Percentiles rank a stretch among this genome's conserved stretches.
These are phyloP conservation scores for Noctua fimbriata DNA, from an alignment of 2,888 invertebrate genomes.

Conservation along the genomic window DNA sequence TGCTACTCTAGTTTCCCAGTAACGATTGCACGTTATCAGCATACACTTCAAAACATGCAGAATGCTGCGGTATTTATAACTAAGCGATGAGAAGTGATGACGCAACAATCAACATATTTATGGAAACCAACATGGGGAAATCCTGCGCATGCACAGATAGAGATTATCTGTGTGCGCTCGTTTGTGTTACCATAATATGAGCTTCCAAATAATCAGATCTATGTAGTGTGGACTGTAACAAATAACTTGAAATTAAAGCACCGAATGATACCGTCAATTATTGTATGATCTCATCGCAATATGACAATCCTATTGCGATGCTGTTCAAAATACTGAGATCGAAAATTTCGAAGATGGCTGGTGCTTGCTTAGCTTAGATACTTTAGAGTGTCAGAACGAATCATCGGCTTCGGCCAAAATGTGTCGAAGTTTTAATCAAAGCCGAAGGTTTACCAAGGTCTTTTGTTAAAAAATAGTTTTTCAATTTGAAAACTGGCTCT, in stretches of 20 bases:
- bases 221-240: not conserved
- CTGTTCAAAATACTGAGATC: too few species aligned
- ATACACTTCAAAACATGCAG: slow-evolving; percentile 2
- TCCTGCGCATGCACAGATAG: not conserved
- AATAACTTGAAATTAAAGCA: not conserved
- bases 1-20: not conserved
- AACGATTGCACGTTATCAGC: not conserved
- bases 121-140: slow-evolving; percentile 19
- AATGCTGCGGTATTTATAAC: slow-evolving; percentile 7
- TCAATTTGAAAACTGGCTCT: too few species aligned
- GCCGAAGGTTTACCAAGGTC: too few species aligned
- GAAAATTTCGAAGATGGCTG: too few species aligned
- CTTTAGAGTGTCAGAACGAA: too few species aligned
- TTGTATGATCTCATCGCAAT: too few species aligned
- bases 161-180: not conserved
- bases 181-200: slow-evolving; percentile 26
- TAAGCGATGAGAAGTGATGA: slow-evolving; percentile 8
- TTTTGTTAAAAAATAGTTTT: too few species aligned
- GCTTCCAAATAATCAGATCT: not conserved
- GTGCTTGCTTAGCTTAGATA: too few species aligned
- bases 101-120: slow-evolving; percentile 13
- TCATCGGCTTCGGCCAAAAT: too few species aligned
- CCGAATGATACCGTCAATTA: too few species aligned
- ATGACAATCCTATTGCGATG: too few species aligned
- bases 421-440: too few species aligned